Base-by-base conservation (phyloP, 2,797 vertebrate genomes). In the Schizothorax lantsangensis region DNA sequence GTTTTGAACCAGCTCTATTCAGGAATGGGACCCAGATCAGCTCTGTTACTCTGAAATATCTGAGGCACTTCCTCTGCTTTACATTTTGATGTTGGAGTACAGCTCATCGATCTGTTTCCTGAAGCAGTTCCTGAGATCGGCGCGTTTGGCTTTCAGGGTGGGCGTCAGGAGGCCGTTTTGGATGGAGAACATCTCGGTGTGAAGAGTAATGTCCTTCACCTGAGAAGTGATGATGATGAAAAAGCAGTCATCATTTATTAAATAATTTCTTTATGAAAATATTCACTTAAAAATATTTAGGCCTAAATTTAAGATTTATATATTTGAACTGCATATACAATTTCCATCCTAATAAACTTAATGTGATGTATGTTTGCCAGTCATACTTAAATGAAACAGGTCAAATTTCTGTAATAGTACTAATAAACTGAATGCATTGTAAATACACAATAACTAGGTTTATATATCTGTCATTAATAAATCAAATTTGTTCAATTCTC, bases 101-200 rank as follows among this genome's bases (percentile, higher is more conserved):
- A 99, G 95, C 93, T 97, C 94, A 14, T 98, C 95, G 79, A 99
- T 96, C 92, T 98, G 96, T 45, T 95, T 86, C 90, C 95, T 94
- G 94, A 99, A 99, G 89, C 91, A 91, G 66, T 95, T 96, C 38
- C 92, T 92, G 71, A 99, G 91, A 26, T 98, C 97, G 4, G 95
- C 93, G 91, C 98, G 96, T 93, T 98, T 99, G 0, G 97, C 94
- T 92, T 99, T 99, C 93, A 99, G 91, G 0, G 98, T 99, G 21
- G 98, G 98, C n/a, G 98, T 99, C 91, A 99, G 95, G 30, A 99
- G 94, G 83, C 97, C 96, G 0, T 97, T 98, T 89, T 97, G 94
- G 21, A 98, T 15, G 2, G 97, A 97, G 94, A 99, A 98, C 94
- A 97, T 91, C 93, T 99, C 96, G 0, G 90, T 59, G 91, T 97